These are phyloP conservation scores for Coronaproctus castanopsis DNA, from an alignment of 2,888 invertebrate species.

Conservation along the genomic window DNA sequence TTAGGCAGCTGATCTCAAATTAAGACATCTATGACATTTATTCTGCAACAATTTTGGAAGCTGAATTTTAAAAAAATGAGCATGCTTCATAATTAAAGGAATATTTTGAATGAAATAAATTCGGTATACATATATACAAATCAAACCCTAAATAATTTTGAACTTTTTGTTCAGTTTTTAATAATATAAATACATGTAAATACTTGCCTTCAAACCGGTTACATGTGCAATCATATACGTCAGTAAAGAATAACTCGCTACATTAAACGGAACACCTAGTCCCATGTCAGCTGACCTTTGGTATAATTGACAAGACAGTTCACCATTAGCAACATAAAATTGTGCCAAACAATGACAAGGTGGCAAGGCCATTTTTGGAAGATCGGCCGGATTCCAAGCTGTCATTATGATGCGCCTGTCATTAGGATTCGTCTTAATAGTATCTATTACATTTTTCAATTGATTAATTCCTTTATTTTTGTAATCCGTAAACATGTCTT, in stretches of 20 bases:
- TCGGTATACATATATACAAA: no score
- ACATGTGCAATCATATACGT: conserved; percentile 93
- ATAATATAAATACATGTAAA: no score
- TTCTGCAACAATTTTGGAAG: no score
- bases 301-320: conserved; percentile 78
- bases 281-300: conserved; percentile 97
- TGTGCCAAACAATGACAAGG: conserved; percentile 91
- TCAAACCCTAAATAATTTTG: no score
- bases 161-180: no score
- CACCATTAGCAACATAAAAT: conserved; percentile 69
- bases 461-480: conserved; percentile 75
- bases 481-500: conserved; percentile 62
- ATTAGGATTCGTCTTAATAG: conserved; percentile 56
- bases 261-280: conserved; percentile 94
- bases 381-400: conserved; percentile 84
- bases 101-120: no score
- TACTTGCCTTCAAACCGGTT: conserved; percentile 56
- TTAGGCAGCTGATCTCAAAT: no score
- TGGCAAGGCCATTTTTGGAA: conserved; percentile 81
- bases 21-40: no score
- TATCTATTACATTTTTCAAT: conserved; percentile 54
- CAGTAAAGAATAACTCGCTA: conserved; percentile 84
- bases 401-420: conserved; percentile 80
- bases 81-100: no score
- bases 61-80: no score